Evolutionary conservation across 2,113 vertebrate species (phyloP).

Genomic region (Panurus biarmicus): DNA sequence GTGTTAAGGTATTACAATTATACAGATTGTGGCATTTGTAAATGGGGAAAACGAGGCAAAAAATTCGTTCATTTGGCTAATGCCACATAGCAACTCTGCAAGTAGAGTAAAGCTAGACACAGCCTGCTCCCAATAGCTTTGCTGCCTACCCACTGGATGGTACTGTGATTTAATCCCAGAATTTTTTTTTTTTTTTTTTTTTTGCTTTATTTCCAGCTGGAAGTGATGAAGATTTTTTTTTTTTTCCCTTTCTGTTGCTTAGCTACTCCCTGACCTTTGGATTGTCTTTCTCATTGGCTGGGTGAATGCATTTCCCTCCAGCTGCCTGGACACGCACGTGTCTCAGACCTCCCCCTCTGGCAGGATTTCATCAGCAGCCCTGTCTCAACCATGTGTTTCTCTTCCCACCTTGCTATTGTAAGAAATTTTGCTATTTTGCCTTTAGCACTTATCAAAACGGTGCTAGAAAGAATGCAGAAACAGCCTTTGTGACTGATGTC

Average conservation of each 20-base stretch:
- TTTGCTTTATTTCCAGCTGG: slow-evolving; percentile 22
- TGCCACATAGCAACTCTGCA: not conserved
- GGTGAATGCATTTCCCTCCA: not conserved
- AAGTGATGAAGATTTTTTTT: slow-evolving; percentile 17
- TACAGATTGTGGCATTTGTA: not conserved
- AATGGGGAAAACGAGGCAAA: not conserved
- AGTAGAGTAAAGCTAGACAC: not conserved
- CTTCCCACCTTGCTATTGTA: slow-evolving; percentile 1
- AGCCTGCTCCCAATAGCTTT: not conserved
- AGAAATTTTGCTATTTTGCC: not conserved
- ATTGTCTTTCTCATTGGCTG: slow-evolving; percentile 33
- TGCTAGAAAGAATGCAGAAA: not conserved
- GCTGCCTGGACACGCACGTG: not conserved
- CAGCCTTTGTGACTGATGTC: not conserved
- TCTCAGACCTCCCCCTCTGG: not conserved
- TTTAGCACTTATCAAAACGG: not conserved
- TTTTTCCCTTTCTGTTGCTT: slow-evolving; percentile 49
- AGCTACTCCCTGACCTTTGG: slow-evolving; percentile 42
- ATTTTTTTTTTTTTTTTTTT: not conserved
- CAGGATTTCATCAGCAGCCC: slow-evolving; percentile 14
- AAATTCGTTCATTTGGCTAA: not conserved
- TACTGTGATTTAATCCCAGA: not conserved
- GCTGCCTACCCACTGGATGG: not conserved
- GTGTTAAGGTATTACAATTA: not conserved
- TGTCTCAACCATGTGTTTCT: not conserved